Conservation (phyloP, 1,140 invertebrate genomes). For the Pinna nobilis region DNA sequence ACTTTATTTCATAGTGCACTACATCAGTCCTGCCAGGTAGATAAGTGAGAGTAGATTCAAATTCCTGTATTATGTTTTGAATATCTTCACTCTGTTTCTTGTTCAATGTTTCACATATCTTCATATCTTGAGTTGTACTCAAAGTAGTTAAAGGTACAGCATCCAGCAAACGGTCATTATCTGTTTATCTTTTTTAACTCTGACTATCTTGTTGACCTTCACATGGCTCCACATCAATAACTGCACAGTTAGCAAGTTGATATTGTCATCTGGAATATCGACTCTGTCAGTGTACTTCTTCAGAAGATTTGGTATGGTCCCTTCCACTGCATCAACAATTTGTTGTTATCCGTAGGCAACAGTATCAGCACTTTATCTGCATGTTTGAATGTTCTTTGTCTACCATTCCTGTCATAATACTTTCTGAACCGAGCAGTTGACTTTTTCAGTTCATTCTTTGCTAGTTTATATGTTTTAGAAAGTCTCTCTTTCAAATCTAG, state of each 20-base stretch:
- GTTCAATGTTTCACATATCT: too few relatives aligned
- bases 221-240: too few relatives aligned
- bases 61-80: too few relatives aligned
- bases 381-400: conserved; percentile 6
- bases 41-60: conserved; percentile 39
- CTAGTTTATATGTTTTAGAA: conserved; percentile 38
- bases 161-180: too few relatives aligned
- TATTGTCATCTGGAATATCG: background rate
- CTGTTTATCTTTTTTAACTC: too few relatives aligned
- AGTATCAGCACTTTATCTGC: conserved; percentile 30
- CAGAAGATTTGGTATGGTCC: background rate
- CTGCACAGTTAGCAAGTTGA: too few relatives aligned
- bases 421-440: conserved; percentile 13
- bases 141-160: too few relatives aligned
- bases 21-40: conserved; percentile 39
- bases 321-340: conserved; percentile 5
- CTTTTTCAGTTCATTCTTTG: conserved; percentile 26
- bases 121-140: too few relatives aligned
- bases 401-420: conserved; percentile 37
- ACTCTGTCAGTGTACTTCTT: too few relatives aligned
- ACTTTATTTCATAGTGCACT: conserved; percentile 25
- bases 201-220: too few relatives aligned
- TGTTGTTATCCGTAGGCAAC: conserved; percentile 26
- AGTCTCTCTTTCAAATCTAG: conserved; percentile 45
- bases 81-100: too few relatives aligned